These are phyloP conservation scores for Graphium colonna DNA, from an alignment of 2,888 invertebrate genomes.

Conservation along the genomic window DNA sequence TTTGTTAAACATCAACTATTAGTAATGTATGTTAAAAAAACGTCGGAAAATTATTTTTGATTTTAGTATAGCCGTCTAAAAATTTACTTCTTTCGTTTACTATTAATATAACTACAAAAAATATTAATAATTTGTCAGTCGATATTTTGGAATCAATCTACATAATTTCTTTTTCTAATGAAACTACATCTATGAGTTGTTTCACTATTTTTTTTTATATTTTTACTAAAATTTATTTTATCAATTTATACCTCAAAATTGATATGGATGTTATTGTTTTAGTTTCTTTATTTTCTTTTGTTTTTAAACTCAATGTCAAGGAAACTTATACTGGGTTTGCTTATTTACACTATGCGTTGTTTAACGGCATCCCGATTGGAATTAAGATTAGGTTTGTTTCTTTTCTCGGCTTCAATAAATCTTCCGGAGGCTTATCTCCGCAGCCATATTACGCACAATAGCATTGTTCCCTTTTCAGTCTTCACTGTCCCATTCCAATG, in stretches of 20 bases:
- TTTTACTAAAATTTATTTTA: neutral
- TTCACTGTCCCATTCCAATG: slow-evolving; percentile 29
- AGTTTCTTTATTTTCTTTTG: neutral
- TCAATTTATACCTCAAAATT: neutral
- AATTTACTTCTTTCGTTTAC: neutral
- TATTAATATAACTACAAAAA: neutral
- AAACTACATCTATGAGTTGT: neutral
- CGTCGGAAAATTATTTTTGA: neutral
- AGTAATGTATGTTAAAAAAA: neutral
- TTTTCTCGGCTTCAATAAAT: slow-evolving; percentile 10
- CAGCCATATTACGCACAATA: slow-evolving; percentile 12
- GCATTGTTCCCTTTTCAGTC: slow-evolving; percentile 38
- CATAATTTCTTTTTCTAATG: neutral
- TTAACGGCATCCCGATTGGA: neutral
- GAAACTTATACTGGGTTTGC: neutral
- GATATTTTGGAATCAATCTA: no score
- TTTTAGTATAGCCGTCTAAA: neutral
- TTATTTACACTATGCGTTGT: neutral
- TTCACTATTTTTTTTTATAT: neutral
- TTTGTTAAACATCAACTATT: neutral
- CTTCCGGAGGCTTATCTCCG: slow-evolving; percentile 2
- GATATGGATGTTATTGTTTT: slow-evolving; percentile 5
- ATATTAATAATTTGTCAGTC: neutral
- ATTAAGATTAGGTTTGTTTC: slow-evolving; percentile 3
- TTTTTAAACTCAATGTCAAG: neutral